Conservation (phyloP, 1,140 invertebrate genomes). For the Eurosta solidaginis region DNA sequence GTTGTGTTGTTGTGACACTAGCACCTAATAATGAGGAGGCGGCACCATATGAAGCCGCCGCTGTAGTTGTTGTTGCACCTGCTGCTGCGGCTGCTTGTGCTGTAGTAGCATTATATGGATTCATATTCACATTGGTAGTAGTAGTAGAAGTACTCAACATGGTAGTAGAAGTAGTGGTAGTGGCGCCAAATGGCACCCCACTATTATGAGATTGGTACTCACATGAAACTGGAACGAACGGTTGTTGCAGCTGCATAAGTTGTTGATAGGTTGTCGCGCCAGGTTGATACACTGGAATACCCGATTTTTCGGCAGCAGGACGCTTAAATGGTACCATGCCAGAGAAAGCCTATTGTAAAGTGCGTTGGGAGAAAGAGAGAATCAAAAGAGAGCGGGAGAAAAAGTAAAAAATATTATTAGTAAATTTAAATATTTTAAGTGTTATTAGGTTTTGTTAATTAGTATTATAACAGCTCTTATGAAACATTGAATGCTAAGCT, state of each 20-base stretch:
- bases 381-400: not conserved
- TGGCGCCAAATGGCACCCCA: constrained; percentile 36
- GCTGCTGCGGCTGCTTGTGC: constrained; percentile 28
- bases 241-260: constrained; percentile 93
- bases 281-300: constrained; percentile 93
- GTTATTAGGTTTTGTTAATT: not conserved
- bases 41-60: not conserved
- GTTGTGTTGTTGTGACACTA: constrained; percentile 43
- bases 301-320: constrained; percentile 91
- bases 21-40: constrained; percentile 30
- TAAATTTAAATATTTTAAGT: not conserved
- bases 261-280: constrained; percentile 89
- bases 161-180: constrained; percentile 56
- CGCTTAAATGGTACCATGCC: constrained; percentile 94
- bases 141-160: constrained; percentile 34
- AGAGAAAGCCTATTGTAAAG: constrained; percentile 76
- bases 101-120: constrained; percentile 51
- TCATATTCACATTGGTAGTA: constrained; percentile 46
- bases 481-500: constrained; percentile 1
- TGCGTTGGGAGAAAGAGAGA: constrained; percentile 35
- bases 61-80: constrained; percentile 27
- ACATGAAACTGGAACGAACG: constrained; percentile 91
- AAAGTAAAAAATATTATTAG: not conserved
- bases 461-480: not conserved
- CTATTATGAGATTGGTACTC: constrained; percentile 79